Percentiles rank a stretch among this genome's conserved stretches.
These are phyloP conservation scores for Epistrophe grossulariae DNA, from an alignment of 2,888 invertebrate species.

Conservation along the genomic window DNA sequence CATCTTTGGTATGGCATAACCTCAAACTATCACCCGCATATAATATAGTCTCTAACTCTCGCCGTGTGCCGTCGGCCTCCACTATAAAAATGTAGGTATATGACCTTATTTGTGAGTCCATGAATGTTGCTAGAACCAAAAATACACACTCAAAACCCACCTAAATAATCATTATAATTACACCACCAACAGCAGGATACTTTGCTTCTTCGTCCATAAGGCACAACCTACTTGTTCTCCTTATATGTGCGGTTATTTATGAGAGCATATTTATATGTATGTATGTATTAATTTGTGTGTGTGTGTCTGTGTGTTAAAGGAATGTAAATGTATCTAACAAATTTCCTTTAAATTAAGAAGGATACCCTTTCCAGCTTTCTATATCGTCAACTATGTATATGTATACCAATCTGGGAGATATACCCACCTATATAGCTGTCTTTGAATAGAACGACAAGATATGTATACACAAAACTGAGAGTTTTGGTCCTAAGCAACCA, in stretches of 20 bases:
- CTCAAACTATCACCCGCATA: conserved; percentile 70
- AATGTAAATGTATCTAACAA: conserved; percentile 52
- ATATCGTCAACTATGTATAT: neutral
- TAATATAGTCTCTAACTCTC: conserved; percentile 35
- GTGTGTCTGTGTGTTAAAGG: conserved; percentile 65
- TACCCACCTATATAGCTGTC: too few species aligned
- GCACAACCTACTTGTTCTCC: conserved; percentile 71
- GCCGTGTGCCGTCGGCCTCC: neutral
- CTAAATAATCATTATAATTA: conserved; percentile 76
- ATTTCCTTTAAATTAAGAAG: conserved; percentile 58
- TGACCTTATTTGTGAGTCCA: conserved; percentile 27
- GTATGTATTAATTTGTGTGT: conserved; percentile 52
- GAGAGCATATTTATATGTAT: conserved; percentile 28
- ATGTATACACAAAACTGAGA: conserved; percentile 54
- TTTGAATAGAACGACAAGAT: conserved; percentile 52
- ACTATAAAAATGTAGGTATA: neutral
- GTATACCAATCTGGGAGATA: neutral
- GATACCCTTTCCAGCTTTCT: conserved; percentile 23
- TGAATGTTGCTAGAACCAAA: conserved; percentile 45
- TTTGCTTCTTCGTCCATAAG: conserved; percentile 62
- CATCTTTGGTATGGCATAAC: conserved; percentile 73
- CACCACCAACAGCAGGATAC: conserved; percentile 68
- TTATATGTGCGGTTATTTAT: conserved; percentile 57
- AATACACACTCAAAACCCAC: conserved; percentile 72
- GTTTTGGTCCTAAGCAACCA: conserved; percentile 68